A percentile compares a stretch with the other conserved stretches of the same genome.
Conservation (phyloP, 2,888 invertebrate species). For the Volucella inflata region DNA sequence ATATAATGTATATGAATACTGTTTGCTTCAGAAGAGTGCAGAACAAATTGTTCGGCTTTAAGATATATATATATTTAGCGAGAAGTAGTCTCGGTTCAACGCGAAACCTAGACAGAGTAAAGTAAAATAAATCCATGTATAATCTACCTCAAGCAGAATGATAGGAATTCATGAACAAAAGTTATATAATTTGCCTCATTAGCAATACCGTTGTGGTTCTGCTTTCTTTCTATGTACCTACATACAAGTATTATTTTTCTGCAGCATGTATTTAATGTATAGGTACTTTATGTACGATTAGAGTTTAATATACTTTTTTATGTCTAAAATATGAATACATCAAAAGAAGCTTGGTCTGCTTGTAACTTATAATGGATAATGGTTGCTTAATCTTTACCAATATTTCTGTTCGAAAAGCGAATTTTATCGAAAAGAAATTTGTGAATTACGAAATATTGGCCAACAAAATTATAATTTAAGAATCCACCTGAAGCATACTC, state of each 20-base stretch:
- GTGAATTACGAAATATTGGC: no score
- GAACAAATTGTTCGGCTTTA: constrained; percentile 37
- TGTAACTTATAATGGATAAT: no score
- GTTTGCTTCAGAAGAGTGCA: constrained; percentile 32
- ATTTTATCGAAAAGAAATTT: no score
- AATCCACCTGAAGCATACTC: no score
- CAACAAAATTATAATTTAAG: no score
- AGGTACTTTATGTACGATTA: no score
- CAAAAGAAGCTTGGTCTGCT: no score
- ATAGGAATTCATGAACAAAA: constrained; percentile 16
- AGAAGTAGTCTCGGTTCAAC: constrained; percentile 28
- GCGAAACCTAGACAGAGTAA: constrained; percentile 39
- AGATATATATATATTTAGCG: constrained; percentile 28
- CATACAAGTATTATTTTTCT: constrained; percentile 27
- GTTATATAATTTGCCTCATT: constrained; percentile 47
- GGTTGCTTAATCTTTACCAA: no score
- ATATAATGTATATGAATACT: constrained; percentile 37
- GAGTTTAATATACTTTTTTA: no score
- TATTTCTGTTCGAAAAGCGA: no score
- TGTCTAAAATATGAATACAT: no score
- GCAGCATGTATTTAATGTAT: no score
- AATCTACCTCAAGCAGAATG: constrained; percentile 51
- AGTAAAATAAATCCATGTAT: constrained; percentile 24
- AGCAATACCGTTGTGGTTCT: constrained; percentile 58
- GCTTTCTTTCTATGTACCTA: constrained; percentile 5